Percentiles rank a stretch among this genome's conserved stretches.
These are phyloP conservation scores for Corydoras maculifer DNA, from an alignment of 2,113 vertebrate genomes.

Conservation along the genomic window DNA sequence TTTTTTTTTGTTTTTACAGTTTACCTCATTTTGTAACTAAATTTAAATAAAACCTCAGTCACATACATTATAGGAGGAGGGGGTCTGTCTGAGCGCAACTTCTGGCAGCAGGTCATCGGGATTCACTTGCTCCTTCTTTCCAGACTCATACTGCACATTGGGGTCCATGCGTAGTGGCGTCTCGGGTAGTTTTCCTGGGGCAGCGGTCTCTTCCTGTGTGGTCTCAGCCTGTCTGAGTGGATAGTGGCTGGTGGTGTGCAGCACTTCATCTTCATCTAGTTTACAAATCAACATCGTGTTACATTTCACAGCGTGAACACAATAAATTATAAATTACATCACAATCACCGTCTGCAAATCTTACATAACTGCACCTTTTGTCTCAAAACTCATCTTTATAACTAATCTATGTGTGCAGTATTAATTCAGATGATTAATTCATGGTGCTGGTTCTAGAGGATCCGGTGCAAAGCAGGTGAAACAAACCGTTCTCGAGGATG, in stretches of 20 bases:
- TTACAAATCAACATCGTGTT: neutral
- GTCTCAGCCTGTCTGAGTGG: conserved; percentile 76
- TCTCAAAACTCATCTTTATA: too few species aligned
- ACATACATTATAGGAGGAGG: conserved; percentile 84
- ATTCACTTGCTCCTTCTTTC: conserved; percentile 63
- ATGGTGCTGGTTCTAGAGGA: too few species aligned
- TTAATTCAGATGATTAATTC: too few species aligned
- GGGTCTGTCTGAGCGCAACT: conserved; percentile 72
- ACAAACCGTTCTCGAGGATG: conserved; percentile 71
- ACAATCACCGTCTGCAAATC: too few species aligned
- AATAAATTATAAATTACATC: too few species aligned
- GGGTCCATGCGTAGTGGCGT: conserved; percentile 83
- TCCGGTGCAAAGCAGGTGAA: neutral
- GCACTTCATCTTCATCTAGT: conserved; percentile 64
- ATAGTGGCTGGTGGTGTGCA: conserved; percentile 87
- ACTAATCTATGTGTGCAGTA: too few species aligned
- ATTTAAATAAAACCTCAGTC: too few species aligned
- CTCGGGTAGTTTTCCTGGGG: conserved; percentile 87
- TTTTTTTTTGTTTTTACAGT: too few species aligned
- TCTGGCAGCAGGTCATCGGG: conserved; percentile 71
- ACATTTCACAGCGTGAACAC: too few species aligned
- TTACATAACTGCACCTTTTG: too few species aligned
- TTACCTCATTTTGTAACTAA: too few species aligned
- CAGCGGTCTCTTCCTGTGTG: conserved; percentile 78
- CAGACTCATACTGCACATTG: conserved; percentile 57